Evolutionary conservation across 2,113 vertebrate species (phyloP), one percentile per base, ranked within the genome.

Genomic region (Pseudolaguvia tuberculata): DNA sequence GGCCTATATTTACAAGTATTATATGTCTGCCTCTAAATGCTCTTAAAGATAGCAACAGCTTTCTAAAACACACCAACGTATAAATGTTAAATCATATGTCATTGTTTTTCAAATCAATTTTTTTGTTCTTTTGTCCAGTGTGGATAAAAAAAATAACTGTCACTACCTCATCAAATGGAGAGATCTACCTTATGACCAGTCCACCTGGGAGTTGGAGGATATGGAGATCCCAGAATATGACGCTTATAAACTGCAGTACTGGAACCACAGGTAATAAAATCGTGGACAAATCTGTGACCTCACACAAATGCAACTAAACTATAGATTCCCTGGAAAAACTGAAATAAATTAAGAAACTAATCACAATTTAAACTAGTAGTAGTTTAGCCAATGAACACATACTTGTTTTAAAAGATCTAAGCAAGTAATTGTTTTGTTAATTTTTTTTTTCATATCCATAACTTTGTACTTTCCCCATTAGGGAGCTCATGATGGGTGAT

Each of bases 91-190:
- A 61, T 61, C 4, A 6, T 6, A 35, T 35, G 31, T 35, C 6
- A 35, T 35, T 35, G 31, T 35, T 6, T 35, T 48, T 59, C 12
- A 59, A 25, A 58, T 15, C 15, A 29, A 62, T 25, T 23, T 2
- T 48, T 35, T 78, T 18, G 8, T 53, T 12, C 23, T 42, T 9
- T 51, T 35, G 23, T 17, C 1, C 85, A 99, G 96, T 14, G 89
- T 96, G 87, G 96, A 99, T 86, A 94, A 96, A 80, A 99, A 99
- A 83, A 94, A 93, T 25, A 94, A 95, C 17, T 91, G 96, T 57
- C 96, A 98, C 87, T 99, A 98, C 82, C 88, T 99, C 86, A 98
- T 99, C 82, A 98, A 98, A 83, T 99, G 96, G 96, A 87, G 94
- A 42, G 97, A 98, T 79, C 83, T 97, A 29, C 61, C 92, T 0